These are phyloP conservation scores for Pseudochirops cupreus DNA, from an alignment of 2,797 vertebrate species.

Conservation along the genomic window DNA sequence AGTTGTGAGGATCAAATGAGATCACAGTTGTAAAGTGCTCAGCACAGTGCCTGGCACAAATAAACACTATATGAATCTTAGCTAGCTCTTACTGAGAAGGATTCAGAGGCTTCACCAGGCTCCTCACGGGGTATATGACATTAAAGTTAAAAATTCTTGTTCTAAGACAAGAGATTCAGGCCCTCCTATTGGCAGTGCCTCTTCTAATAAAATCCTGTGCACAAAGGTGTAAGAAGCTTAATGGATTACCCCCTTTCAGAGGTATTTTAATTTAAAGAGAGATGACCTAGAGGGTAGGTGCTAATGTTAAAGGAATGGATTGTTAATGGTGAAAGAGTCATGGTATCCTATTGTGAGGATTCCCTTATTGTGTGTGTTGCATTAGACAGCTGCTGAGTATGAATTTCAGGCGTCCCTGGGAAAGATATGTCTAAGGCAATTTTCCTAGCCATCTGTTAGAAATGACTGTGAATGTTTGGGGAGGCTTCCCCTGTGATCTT, in stretches of 20 bases:
- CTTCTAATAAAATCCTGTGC: background rate
- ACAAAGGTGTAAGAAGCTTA: background rate
- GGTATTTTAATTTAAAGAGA: background rate
- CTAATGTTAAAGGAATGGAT: background rate
- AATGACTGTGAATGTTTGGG: background rate
- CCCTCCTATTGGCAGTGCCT: background rate
- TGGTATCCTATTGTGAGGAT: background rate
- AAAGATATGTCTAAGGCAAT: conserved; percentile 24
- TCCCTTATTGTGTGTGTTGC: background rate
- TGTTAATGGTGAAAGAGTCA: background rate
- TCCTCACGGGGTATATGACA: background rate
- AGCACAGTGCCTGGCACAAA: background rate
- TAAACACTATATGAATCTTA: background rate
- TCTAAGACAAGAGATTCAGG: background rate
- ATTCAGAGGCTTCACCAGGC: background rate
- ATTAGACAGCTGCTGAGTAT: background rate
- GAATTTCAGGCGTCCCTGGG: background rate
- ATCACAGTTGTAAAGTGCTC: background rate
- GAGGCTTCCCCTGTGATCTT: background rate
- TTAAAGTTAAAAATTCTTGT: background rate
- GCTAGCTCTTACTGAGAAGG: background rate
- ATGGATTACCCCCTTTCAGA: background rate
- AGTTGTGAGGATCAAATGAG: background rate
- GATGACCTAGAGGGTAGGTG: background rate
- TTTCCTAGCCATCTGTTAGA: background rate